Conservation (phyloP, 92 coral and sea anemone genomes). For the Isaurus tuberculatus region DNA sequence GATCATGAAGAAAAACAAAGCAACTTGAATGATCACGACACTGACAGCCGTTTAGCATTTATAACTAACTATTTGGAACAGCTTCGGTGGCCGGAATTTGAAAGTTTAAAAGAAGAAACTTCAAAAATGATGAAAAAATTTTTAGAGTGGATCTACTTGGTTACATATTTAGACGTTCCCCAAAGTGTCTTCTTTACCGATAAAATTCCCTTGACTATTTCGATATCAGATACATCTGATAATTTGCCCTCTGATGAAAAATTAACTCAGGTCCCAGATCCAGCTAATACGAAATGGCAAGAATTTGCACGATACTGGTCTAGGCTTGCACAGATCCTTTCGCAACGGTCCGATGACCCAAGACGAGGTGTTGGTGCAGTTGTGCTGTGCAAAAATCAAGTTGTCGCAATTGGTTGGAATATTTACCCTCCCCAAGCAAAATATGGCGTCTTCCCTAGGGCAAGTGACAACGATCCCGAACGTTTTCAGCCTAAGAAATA, state of each 20-base stretch:
- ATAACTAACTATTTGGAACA: slow-evolving; percentile 48
- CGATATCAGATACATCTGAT: slow-evolving; percentile 7
- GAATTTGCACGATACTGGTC: slow-evolving; percentile 74
- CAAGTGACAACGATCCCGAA: slow-evolving; percentile 58
- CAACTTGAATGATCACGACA: too few species aligned
- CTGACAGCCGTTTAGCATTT: background rate
- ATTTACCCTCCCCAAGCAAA: slow-evolving; percentile 73
- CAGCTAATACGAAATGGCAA: slow-evolving; percentile 63
- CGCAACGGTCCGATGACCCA: slow-evolving; percentile 86
- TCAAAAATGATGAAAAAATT: slow-evolving; percentile 4
- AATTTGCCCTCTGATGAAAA: background rate
- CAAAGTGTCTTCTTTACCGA: slow-evolving; percentile 45
- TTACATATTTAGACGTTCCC: slow-evolving; percentile 64
- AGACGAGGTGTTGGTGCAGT: slow-evolving; percentile 88
- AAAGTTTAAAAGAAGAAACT: slow-evolving; percentile 23
- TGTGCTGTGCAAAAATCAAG: slow-evolving; percentile 64
- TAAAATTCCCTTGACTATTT: slow-evolving; percentile 4
- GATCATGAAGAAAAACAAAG: background rate
- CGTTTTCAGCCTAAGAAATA: slow-evolving; percentile 69
- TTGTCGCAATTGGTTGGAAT: slow-evolving; percentile 87
- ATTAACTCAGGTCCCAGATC: slow-evolving; percentile 19
- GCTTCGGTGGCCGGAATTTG: slow-evolving; percentile 76
- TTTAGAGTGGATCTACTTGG: slow-evolving; percentile 69
- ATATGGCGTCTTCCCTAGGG: slow-evolving; percentile 88
- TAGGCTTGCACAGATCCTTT: slow-evolving; percentile 76